These are phyloP conservation scores for Venturia canescens DNA, from an alignment of 1,140 invertebrate species.

Conservation along the genomic window DNA sequence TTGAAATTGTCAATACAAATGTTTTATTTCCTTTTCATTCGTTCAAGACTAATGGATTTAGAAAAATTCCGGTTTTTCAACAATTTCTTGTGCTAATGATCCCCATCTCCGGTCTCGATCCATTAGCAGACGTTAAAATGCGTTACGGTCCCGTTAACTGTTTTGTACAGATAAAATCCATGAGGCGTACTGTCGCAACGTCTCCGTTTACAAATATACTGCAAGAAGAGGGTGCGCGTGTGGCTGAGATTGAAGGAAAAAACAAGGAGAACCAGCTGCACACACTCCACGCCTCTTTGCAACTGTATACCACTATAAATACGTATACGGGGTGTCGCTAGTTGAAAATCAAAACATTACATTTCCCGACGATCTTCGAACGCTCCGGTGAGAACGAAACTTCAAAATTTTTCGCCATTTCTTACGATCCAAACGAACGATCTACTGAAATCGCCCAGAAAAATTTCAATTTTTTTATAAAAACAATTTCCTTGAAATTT, in stretches of 20 bases:
- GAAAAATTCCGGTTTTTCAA: background rate
- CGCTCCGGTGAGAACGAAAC: too few species aligned
- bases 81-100: background rate
- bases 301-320: background rate
- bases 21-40: background rate
- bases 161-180: conserved; percentile 10
- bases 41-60: background rate
- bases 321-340: background rate
- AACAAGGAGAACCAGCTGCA: conserved; percentile 29
- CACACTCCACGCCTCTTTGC: conserved; percentile 10
- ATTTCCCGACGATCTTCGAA: too few species aligned
- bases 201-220: conserved; percentile 23
- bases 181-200: background rate
- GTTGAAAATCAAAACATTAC: too few species aligned
- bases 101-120: background rate
- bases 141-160: conserved; percentile 17
- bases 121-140: conserved; percentile 7
- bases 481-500: too few species aligned
- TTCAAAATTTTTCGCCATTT: too few species aligned
- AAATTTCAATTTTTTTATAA: too few species aligned
- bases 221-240: background rate
- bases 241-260: conserved; percentile 15
- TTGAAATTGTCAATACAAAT: background rate
- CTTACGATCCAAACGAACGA: too few species aligned
- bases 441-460: too few species aligned